phyloP scores from a whole-genome alignment of 1,140 invertebrate species.

The Babylonia areolata region DNA sequence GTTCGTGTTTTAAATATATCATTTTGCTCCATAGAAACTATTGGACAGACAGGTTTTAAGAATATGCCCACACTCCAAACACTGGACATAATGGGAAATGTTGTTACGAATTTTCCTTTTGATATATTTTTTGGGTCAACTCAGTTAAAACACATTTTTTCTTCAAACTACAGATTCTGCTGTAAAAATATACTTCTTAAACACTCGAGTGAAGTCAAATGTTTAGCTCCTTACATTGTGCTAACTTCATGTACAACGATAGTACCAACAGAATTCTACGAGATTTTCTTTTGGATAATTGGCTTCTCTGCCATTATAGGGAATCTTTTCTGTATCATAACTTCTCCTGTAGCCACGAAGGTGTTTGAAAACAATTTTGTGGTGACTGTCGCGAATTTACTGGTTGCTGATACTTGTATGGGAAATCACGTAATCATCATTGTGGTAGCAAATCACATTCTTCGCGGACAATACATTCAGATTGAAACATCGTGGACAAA shows the following conservation, averaged over 20 bases:
- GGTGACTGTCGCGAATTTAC: slow-evolving; percentile 50
- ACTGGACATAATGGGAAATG: slow-evolving; percentile 30
- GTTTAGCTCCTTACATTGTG: slow-evolving; percentile 3
- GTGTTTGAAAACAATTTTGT: slow-evolving; percentile 41
- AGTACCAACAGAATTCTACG: slow-evolving; percentile 37
- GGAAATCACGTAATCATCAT: slow-evolving; percentile 30
- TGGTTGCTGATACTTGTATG: slow-evolving; percentile 30
- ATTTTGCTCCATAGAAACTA: neutral
- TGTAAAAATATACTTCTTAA: slow-evolving; percentile 41
- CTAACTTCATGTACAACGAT: slow-evolving; percentile 55
- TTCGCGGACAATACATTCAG: slow-evolving; percentile 51
- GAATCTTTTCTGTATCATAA: slow-evolving; percentile 37
- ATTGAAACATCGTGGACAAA: slow-evolving; percentile 51
- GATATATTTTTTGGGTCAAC: slow-evolving; percentile 29
- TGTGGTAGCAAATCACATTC: slow-evolving; percentile 24
- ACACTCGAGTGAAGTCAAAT: neutral
- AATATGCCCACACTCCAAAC: neutral
- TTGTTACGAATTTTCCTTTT: slow-evolving; percentile 31
- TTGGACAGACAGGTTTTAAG: slow-evolving; percentile 27
- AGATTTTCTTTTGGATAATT: slow-evolving; percentile 50
- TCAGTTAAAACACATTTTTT: slow-evolving; percentile 24
- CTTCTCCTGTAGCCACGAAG: neutral
- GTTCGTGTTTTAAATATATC: slow-evolving; percentile 13
- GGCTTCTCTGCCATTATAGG: slow-evolving; percentile 44
- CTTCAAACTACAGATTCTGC: slow-evolving; percentile 48